Conservation (phyloP, 2,888 invertebrate species). For the Sphecodes monilicornis region DNA sequence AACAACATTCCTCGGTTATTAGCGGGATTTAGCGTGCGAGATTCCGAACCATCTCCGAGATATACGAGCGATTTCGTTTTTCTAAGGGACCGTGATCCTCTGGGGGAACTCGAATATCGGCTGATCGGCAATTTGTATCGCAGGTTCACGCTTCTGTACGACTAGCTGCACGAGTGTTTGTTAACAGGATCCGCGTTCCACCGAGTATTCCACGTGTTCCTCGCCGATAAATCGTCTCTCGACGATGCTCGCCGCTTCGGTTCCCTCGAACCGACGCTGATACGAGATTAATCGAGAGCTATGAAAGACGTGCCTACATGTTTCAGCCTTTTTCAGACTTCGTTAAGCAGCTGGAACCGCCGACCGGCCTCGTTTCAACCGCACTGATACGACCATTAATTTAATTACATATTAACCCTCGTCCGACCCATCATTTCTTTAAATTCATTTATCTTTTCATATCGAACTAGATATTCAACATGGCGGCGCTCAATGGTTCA, state of each 20-base stretch:
- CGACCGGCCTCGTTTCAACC: neutral
- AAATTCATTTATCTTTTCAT: neutral
- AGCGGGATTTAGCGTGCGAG: constrained; percentile 3
- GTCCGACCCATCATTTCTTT: neutral
- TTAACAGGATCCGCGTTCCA: constrained; percentile 9
- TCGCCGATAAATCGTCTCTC: neutral
- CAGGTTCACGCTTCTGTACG: neutral
- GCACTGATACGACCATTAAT: neutral
- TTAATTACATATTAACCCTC: neutral
- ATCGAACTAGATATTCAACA: too few species aligned
- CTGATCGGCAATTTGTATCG: constrained; percentile 16
- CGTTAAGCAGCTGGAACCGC: neutral
- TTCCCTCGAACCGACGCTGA: neutral
- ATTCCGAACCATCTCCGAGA: neutral
- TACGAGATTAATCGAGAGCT: neutral
- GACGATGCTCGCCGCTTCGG: neutral
- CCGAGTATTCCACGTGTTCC: neutral
- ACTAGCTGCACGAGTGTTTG: neutral
- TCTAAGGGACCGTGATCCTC: neutral
- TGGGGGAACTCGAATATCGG: neutral
- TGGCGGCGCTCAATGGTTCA: too few species aligned
- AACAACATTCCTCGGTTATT: constrained; percentile 18
- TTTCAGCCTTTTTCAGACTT: neutral
- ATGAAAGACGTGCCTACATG: neutral
- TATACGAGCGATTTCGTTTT: neutral